A percentile compares a stretch with the other conserved stretches of the same genome.
phyloP scores from a whole-genome alignment of 2,888 invertebrate species.

The Lissonota sp. region DNA sequence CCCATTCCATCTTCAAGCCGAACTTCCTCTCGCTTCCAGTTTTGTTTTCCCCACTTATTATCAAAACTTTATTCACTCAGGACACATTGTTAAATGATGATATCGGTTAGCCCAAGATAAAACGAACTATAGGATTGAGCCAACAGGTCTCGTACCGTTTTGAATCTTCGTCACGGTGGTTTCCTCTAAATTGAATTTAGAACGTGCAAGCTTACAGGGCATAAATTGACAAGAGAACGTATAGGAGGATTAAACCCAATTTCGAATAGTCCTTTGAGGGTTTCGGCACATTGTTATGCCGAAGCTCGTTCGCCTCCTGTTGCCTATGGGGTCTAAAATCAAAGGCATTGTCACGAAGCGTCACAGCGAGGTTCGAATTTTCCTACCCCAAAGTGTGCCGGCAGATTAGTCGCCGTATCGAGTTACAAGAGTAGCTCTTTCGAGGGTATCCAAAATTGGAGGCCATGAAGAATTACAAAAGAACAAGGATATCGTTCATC shows the following conservation, averaged over 20 bases:
- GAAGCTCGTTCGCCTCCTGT: conserved; percentile 2
- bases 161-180: not conserved
- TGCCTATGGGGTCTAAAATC: conserved; percentile 1
- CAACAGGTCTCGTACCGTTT: not conserved
- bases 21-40: not conserved
- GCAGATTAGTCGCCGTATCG: conserved; percentile 3
- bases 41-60: no score
- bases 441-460: not conserved
- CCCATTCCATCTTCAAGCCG: not conserved
- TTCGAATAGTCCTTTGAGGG: conserved; percentile 45
- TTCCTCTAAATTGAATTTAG: not conserved
- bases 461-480: not conserved
- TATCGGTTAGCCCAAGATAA: no score
- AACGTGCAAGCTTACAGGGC: not conserved
- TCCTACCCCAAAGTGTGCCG: no score
- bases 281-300: conserved; percentile 26
- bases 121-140: no score
- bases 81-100: no score
- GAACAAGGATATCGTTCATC: not conserved
- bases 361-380: no score
- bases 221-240: not conserved
- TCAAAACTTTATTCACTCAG: no score
- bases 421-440: conserved; percentile 12
- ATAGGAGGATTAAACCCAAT: conserved; percentile 24
- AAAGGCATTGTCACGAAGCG: conserved; percentile 25